Evolutionary conservation across 2,888 invertebrate genomes (phyloP).

Genomic region (Flexamia atlantica): DNA sequence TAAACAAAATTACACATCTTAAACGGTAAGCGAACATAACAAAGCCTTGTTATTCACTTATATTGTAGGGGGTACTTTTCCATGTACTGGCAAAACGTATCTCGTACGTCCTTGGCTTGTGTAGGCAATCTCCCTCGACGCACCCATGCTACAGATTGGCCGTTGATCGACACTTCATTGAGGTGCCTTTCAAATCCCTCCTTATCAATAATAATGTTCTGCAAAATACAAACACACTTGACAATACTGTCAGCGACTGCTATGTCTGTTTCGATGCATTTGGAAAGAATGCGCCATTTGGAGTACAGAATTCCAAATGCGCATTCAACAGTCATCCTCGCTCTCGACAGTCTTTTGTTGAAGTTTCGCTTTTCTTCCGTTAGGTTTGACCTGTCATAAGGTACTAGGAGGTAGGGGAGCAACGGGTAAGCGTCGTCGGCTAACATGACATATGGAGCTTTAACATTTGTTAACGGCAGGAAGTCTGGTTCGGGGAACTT

Average conservation of each 20-base stretch:
- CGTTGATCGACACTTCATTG: neutral
- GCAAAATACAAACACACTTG: conserved; percentile 64
- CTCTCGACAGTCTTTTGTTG: conserved; percentile 56
- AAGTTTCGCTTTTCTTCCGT: conserved; percentile 34
- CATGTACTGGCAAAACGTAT: no score
- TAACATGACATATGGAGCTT: conserved; percentile 56
- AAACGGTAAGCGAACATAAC: no score
- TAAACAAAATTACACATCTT: no score
- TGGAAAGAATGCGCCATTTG: conserved; percentile 64
- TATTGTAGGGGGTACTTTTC: no score
- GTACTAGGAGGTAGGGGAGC: conserved; percentile 34
- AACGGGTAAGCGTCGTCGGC: conserved; percentile 59
- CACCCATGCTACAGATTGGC: no score
- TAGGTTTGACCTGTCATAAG: conserved; percentile 36
- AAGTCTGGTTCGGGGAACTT: neutral
- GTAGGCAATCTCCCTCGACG: no score
- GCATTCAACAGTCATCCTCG: conserved; percentile 59
- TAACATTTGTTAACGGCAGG: conserved; percentile 17
- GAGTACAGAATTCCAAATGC: conserved; percentile 58
- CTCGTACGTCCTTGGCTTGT: no score
- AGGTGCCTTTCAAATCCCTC: conserved; percentile 49
- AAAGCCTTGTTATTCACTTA: no score
- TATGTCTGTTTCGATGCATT: conserved; percentile 58
- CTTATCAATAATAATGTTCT: conserved; percentile 63
- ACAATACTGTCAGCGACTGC: conserved; percentile 60